Conservation (phyloP, 2,113 vertebrate genomes). For the Chionomys nivalis region DNA sequence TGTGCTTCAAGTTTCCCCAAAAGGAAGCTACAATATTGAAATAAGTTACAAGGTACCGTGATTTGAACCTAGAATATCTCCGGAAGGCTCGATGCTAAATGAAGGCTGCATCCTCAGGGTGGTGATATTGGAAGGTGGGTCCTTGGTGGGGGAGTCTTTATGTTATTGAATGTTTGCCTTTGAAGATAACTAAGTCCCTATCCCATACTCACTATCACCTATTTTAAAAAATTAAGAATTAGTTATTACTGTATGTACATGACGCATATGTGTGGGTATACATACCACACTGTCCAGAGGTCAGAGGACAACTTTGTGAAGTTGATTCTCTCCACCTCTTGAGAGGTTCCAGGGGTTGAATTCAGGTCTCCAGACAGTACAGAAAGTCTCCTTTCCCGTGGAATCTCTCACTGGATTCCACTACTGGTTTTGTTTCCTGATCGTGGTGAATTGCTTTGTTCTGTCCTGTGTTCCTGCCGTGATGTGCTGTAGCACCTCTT, state of each 20-base stretch:
- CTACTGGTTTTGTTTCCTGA: not conserved
- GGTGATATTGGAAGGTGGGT: not conserved
- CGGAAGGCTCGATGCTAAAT: not conserved
- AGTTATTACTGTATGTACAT: no score
- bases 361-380: no score
- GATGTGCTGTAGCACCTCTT: not conserved
- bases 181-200: not conserved
- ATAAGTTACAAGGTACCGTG: not conserved
- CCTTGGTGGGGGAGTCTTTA: not conserved
- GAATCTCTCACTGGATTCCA: not conserved
- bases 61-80: not conserved
- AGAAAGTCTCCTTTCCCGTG: not conserved
- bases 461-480: not conserved
- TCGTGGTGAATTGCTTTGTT: not conserved
- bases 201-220: no score
- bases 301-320: not conserved
- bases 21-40: not conserved
- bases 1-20: not conserved
- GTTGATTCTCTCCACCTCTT: not conserved
- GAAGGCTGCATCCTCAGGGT: no score
- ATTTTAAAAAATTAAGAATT: not conserved
- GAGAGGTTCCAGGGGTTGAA: not conserved
- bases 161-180: not conserved
- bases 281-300: not conserved
- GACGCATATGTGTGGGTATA: no score